Base-by-base conservation (phyloP, 2,113 vertebrate species). In the Megaceryle maxima region DNA sequence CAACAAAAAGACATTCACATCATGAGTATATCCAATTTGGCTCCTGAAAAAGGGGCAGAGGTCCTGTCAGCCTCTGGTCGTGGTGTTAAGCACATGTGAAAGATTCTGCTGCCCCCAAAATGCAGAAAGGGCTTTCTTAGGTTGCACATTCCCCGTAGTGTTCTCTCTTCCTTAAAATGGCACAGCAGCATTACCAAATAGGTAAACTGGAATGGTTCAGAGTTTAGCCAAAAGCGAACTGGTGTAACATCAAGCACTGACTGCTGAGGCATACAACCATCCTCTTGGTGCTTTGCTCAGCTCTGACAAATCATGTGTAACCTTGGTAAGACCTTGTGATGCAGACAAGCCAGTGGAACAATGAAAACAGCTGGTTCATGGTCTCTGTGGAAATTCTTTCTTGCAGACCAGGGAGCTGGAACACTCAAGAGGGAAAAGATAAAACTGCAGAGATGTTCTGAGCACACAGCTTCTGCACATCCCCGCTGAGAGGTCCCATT, bases 1-100 rank as follows among this genome's bases (percentile, higher is more conserved):
- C 79, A 91, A 73, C 80, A 91, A 91, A 83, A 96, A 75, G 51
- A 63, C 37, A 87, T 62, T 90, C 59, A 57, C 28, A 76, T 83
- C 37, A 55, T 8, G 11, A 77, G 1, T 51, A 80, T 70, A 67
- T 33, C 82, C 29, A 73, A 2, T 75, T 56, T 88, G 74, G 51
- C 31, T 88, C 53, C 57, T 63, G 76, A 80, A 80, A 41, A 91
- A 79, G 39, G 39, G 53, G 28, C 18, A 53, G 62, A 77, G n/a
- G 56, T 87, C 44, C 55, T 88, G 17, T 48, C 48, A 92, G 83
- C 31, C 53, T 80, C 48, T 60, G 24, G 17, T 76, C 18, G 29
- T 51, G n/a, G 26, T 67, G 57, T 50, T 80, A 83, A 73, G 29
- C 29, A 74, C 33, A 57, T 1, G 4, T 10, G 26, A 89, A 82